Conservation (phyloP, 2,113 vertebrate genomes). For the Laterallus jamaicensis region DNA sequence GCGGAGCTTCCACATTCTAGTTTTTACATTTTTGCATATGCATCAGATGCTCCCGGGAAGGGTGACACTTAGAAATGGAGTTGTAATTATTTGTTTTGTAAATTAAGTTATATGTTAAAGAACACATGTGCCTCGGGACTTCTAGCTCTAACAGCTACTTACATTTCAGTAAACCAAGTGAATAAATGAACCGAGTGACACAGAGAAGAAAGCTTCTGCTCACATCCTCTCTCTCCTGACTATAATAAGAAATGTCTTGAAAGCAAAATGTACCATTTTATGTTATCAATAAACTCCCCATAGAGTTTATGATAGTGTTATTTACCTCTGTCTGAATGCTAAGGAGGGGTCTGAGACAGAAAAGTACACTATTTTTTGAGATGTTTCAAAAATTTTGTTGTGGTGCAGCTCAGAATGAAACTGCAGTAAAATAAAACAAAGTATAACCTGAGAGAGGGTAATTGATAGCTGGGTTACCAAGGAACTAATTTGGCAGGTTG, state of each 20-base stretch:
- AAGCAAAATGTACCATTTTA: constrained; percentile 8
- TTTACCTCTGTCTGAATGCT: background rate
- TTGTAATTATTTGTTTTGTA: constrained; percentile 68
- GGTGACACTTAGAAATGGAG: constrained; percentile 26
- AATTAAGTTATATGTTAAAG: constrained; percentile 47
- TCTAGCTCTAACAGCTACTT: constrained; percentile 52
- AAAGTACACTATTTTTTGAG: background rate
- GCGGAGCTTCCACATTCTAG: background rate
- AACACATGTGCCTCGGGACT: constrained; percentile 8
- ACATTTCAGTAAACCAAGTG: constrained; percentile 55
- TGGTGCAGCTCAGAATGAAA: background rate
- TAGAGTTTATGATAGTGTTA: background rate
- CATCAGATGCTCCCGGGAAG: constrained; percentile 28
- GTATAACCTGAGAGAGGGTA: background rate
- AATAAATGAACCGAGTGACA: constrained; percentile 38
- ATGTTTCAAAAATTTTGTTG: background rate
- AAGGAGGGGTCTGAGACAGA: background rate
- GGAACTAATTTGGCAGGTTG: background rate
- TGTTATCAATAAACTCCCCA: constrained; percentile 8
- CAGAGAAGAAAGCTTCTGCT: constrained; percentile 39
- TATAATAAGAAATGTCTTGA: constrained; percentile 33
- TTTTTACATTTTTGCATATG: constrained; percentile 19
- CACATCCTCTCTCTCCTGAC: constrained; percentile 15
- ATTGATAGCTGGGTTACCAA: background rate
- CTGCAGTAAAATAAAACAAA: background rate